Base-by-base conservation (phyloP, 2,888 invertebrate species). In the Mantis religiosa region DNA sequence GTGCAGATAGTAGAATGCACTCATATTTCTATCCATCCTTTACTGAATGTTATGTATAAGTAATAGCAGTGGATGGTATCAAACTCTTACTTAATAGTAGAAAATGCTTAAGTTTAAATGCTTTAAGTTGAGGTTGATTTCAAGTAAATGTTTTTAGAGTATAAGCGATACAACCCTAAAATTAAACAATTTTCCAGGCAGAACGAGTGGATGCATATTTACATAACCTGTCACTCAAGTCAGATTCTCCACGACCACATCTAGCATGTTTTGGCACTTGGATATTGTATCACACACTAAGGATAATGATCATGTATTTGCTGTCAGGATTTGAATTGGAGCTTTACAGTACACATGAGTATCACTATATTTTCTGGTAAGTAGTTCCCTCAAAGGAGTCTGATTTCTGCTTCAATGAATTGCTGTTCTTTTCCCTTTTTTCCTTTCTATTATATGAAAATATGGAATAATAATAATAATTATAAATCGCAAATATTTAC, bases 321-420 rank as follows among this genome's bases (percentile, higher is more conserved):
- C 95, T 99, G 91, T 97, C 98, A 30, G 99, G 99, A 0, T 97
- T 99, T 91, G 99, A 99, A 92, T 94, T 99, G 88, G 99, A 99
- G 93, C 94, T 99, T 71, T 99, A 99, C 93, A 98, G 98, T 89
- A 96, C 97, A 34, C 99, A 99, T 93, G 99, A 99, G 94, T 99
- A 98, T 93, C 97, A 98, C 91, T 99, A 98, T 92, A 97, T 99
- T 91, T 99, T 97, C 93, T 98, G 98, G 98, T 97, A 91, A 94
- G 94, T 92, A 84, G 71, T 86, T 84, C 0, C 83, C 15, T 14
- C 12, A 12, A 9, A 12, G 41, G 12, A 41, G 12, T 12, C 41
- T 25, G n/a, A 27, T 88, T 88, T 12, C 84, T 84, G 41, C 84
- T 88, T 2, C 8, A 28, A 84, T 2, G 12, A 12, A 34, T 71